phyloP scores from a whole-genome alignment of 2,797 vertebrate species.

The Acanthurus leucopareius region DNA sequence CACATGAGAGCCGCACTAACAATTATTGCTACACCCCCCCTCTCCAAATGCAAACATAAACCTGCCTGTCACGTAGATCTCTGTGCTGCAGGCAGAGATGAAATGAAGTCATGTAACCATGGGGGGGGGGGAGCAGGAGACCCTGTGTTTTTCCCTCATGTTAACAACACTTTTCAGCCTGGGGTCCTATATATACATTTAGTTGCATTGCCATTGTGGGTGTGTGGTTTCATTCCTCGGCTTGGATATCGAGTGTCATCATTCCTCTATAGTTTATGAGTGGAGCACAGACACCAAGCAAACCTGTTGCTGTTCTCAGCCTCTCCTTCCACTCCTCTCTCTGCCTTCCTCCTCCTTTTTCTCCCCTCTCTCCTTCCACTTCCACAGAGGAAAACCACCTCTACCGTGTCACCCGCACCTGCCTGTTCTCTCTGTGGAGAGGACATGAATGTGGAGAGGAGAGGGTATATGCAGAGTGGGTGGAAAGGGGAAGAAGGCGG shows the following conservation, averaged over 20 bases:
- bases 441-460: constrained; percentile 20
- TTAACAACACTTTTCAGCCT: constrained; percentile 21
- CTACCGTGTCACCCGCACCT: constrained; percentile 54
- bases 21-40: constrained; percentile 2
- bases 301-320: constrained; percentile 25
- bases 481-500: constrained; percentile 71
- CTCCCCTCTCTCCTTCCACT: neutral
- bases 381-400: constrained; percentile 13
- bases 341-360: neutral
- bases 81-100: constrained; percentile 39
- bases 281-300: constrained; percentile 6
- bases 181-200: constrained; percentile 13
- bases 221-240: constrained; percentile 49
- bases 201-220: neutral
- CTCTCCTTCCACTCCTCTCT: neutral
- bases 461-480: constrained; percentile 28
- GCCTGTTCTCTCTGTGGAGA: constrained; percentile 26
- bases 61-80: constrained; percentile 32
- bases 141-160: neutral
- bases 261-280: constrained; percentile 48
- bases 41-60: constrained; percentile 44
- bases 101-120: constrained; percentile 22
- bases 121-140: constrained; percentile 13
- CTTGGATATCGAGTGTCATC: constrained; percentile 30
- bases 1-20: constrained; percentile 15